Conservation (phyloP, 2,888 invertebrate species). For the Drosophila histrio region DNA sequence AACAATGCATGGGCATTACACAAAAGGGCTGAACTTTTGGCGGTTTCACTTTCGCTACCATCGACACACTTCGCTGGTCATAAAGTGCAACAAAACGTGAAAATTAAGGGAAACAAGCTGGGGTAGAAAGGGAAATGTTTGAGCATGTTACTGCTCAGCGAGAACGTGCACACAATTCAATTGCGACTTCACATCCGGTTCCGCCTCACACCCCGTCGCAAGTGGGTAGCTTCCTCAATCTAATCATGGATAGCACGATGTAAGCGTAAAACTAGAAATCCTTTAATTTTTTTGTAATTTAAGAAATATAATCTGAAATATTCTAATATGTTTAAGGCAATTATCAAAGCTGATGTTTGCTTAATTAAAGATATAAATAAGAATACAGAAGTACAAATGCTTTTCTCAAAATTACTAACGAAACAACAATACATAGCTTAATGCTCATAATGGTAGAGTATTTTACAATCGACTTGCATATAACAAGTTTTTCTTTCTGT, state of each 20-base stretch:
- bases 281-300: neutral
- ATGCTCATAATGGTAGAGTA: neutral
- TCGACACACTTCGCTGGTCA: conserved; percentile 75
- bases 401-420: no score
- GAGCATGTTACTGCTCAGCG: conserved; percentile 34
- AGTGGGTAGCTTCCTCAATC: neutral
- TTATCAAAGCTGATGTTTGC: neutral
- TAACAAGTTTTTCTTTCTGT: neutral
- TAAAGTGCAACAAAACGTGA: conserved; percentile 72
- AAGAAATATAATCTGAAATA: neutral
- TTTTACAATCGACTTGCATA: neutral
- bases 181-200: conserved; percentile 71
- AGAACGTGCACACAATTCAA: conserved; percentile 63
- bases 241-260: neutral
- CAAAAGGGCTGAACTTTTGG: conserved; percentile 56
- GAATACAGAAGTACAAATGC: no score
- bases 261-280: neutral
- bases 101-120: conserved; percentile 30
- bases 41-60: conserved; percentile 73
- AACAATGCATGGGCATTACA: conserved; percentile 70
- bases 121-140: conserved; percentile 33
- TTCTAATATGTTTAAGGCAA: neutral
- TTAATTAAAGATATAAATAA: neutral
- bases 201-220: conserved; percentile 25
- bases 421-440: neutral